Percentiles rank a stretch among this genome's conserved stretches.
These are phyloP conservation scores for Channallabes apus DNA, from an alignment of 2,797 vertebrate species.

Conservation along the genomic window DNA sequence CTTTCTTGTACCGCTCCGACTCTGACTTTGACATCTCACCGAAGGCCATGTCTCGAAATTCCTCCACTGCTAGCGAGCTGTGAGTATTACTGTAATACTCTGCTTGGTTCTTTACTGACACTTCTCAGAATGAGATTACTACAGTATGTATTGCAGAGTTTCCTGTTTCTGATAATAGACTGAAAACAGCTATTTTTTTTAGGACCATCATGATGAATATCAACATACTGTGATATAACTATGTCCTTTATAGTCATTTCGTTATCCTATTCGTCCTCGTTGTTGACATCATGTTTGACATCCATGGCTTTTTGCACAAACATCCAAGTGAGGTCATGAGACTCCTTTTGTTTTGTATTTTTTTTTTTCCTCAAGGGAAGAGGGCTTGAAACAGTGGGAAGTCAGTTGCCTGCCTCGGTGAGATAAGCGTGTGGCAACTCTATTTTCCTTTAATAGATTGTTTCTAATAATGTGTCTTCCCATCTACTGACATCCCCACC, in stretches of 20 bases:
- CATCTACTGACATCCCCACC: conserved; percentile 20
- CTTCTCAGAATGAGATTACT: background rate
- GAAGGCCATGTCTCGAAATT: conserved; percentile 89
- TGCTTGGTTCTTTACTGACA: background rate
- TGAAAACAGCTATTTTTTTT: background rate
- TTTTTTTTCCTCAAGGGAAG: conserved; percentile 74
- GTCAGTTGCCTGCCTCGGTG: conserved; percentile 77
- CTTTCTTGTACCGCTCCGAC: conserved; percentile 95
- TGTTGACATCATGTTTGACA: conserved; percentile 20
- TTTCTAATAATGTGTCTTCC: conserved; percentile 27
- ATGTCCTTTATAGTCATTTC: background rate
- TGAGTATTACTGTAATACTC: conserved; percentile 75
- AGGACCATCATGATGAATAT: background rate
- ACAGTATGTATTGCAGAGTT: background rate
- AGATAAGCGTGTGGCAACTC: conserved; percentile 68
- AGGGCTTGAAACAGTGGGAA: conserved; percentile 77
- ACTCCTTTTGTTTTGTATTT: conserved; percentile 40
- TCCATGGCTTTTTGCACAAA: conserved; percentile 21
- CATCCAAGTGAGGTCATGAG: conserved; percentile 39
- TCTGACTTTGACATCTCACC: conserved; percentile 92
- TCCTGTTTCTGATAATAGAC: background rate
- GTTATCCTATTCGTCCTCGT: conserved; percentile 1
- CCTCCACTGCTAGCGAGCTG: conserved; percentile 89
- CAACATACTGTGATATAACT: background rate
- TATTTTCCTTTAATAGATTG: conserved; percentile 52